Percentiles rank a stretch among this genome's conserved stretches.
Conservation (phyloP, 2,113 vertebrate genomes). For the Colius striatus region DNA sequence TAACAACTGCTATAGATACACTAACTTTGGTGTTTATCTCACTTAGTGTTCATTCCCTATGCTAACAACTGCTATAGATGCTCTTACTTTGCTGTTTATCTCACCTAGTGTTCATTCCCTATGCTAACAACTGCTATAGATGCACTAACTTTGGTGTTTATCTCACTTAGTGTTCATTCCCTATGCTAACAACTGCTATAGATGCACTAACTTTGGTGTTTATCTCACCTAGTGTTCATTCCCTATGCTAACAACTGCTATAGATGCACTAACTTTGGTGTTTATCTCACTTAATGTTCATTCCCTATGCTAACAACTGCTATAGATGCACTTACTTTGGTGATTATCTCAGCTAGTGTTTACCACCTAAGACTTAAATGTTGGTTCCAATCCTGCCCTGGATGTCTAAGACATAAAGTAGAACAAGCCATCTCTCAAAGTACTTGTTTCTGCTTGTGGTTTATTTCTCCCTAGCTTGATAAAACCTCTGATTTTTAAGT, state of each 20-base stretch:
- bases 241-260: background rate
- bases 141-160: background rate
- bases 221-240: background rate
- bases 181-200: background rate
- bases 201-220: background rate
- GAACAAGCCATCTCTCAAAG: background rate
- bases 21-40: background rate
- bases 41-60: background rate
- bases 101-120: background rate
- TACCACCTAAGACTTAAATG: background rate
- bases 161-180: background rate
- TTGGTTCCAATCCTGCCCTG: accelerated
- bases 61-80: background rate
- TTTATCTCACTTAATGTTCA: background rate
- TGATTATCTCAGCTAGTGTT: background rate
- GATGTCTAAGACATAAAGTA: background rate
- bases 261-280: background rate
- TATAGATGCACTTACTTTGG: background rate
- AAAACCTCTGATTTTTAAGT: background rate
- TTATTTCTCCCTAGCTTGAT: accelerated
- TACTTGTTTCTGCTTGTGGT: background rate
- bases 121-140: background rate
- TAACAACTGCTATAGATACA: background rate
- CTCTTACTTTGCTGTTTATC: background rate
- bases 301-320: too few species aligned